Evolutionary conservation across 2,888 invertebrate genomes (phyloP).

Genomic region (Nephrocerus scutellatus): DNA sequence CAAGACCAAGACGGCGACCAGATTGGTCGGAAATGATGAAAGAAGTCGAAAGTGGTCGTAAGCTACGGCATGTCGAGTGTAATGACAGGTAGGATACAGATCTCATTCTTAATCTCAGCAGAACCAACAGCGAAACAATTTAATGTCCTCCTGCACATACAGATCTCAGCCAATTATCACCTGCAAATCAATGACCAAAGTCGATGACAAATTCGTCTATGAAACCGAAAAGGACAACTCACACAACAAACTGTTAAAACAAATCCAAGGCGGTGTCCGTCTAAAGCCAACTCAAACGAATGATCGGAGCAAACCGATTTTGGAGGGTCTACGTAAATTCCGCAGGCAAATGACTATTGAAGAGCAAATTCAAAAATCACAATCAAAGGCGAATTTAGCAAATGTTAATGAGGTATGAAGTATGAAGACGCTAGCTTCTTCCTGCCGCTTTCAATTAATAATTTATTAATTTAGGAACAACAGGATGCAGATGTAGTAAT

Average conservation of each 20-base stretch:
- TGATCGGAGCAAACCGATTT: conserved; percentile 77
- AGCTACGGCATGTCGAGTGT: conserved; percentile 73
- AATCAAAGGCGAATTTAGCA: conserved; percentile 59
- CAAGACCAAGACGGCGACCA: conserved; percentile 71
- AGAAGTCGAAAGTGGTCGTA: conserved; percentile 76
- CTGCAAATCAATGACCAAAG: conserved; percentile 56
- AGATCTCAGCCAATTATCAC: conserved; percentile 59
- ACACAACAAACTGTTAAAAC: conserved; percentile 72
- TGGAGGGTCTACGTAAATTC: conserved; percentile 79
- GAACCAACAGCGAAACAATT: not conserved
- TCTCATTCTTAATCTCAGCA: not conserved
- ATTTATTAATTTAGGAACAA: not conserved
- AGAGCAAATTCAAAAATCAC: conserved; percentile 78
- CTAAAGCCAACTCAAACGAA: conserved; percentile 72
- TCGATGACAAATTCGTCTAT: conserved; percentile 74
- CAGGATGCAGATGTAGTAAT: no score
- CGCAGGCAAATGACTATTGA: conserved; percentile 84
- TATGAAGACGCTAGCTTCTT: no score
- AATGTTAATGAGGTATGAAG: no score
- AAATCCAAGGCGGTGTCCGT: conserved; percentile 71
- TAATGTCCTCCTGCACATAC: not conserved
- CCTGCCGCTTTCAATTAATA: conserved; percentile 29
- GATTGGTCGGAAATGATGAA: conserved; percentile 89
- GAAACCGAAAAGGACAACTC: conserved; percentile 77
- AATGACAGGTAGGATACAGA: conserved; percentile 61